These are phyloP conservation scores for Opisthocomus hoazin DNA, from an alignment of 2,113 vertebrate species.

Conservation along the genomic window DNA sequence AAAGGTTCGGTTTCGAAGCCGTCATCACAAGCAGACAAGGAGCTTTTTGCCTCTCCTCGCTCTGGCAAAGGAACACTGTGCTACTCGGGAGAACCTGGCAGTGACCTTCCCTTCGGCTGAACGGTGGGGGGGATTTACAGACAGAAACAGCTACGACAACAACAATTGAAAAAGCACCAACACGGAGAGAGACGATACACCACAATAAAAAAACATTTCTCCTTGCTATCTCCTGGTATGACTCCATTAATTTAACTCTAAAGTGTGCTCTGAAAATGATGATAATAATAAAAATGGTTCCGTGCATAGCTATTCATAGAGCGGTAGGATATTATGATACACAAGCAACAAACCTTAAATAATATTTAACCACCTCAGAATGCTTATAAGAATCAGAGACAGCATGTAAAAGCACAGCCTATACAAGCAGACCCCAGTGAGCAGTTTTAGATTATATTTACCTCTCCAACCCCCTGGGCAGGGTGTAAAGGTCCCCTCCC, in stretches of 20 bases:
- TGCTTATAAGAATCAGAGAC: not conserved
- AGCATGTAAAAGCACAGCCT: not conserved
- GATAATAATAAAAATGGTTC: not conserved
- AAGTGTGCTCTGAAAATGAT: not conserved
- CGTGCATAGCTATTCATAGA: not conserved
- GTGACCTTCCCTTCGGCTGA: not conserved
- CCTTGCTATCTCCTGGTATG: not conserved
- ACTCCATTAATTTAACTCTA: not conserved
- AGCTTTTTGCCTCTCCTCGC: not conserved
- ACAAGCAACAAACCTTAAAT: not conserved
- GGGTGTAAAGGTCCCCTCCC: not conserved
- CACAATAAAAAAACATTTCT: not conserved
- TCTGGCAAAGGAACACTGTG: not conserved
- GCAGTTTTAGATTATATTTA: not conserved
- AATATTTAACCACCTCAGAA: not conserved
- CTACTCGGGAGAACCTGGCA: not conserved
- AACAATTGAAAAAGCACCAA: constrained; percentile 7
- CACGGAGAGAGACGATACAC: not conserved
- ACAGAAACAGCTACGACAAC: constrained; percentile 13
- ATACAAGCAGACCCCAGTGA: not conserved
- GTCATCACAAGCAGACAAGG: not conserved
- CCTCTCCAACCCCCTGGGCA: not conserved
- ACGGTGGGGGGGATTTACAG: not conserved
- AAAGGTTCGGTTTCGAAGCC: not conserved
- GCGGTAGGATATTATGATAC: not conserved